Evolutionary conservation across 1,140 invertebrate species (phyloP).

Genomic region (Drosophila sechellia): DNA sequence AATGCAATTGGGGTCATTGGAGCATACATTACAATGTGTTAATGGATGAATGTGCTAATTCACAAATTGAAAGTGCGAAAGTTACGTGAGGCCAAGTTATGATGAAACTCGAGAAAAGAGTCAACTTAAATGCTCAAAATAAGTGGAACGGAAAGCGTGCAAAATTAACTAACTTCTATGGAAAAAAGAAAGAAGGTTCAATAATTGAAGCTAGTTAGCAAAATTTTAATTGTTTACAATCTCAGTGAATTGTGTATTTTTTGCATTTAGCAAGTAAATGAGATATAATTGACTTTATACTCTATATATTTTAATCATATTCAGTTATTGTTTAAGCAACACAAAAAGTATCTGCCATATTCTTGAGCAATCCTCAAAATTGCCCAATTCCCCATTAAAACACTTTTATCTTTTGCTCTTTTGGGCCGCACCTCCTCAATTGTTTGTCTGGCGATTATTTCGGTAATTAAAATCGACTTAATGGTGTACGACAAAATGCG

Average conservation of each 20-base stretch:
- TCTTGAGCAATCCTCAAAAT: not conserved
- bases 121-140: conserved; percentile 21
- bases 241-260: not conserved
- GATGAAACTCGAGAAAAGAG: conserved; percentile 34
- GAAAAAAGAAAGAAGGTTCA: not conserved
- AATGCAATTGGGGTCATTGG: conserved; percentile 21
- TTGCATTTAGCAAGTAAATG: too few relatives aligned
- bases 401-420: conserved; percentile 14
- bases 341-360: not conserved
- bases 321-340: not conserved
- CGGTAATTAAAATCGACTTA: conserved; percentile 40
- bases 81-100: conserved; percentile 23
- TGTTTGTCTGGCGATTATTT: conserved; percentile 28
- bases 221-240: not conserved
- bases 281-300: too few relatives aligned
- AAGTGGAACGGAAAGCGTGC: conserved; percentile 13
- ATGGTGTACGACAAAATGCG: conserved; percentile 8
- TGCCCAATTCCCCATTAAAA: conserved; percentile 22
- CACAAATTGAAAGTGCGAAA: conserved; percentile 50
- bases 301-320: not conserved
- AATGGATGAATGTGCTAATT: conserved; percentile 58
- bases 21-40: conserved; percentile 27
- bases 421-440: conserved; percentile 18
- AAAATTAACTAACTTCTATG: conserved; percentile 9
- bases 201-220: not conserved